Evolutionary conservation across 2,113 vertebrate genomes (phyloP), one percentile per base, ranked within the genome.

Genomic region (Phrynosoma platyrhinos): DNA sequence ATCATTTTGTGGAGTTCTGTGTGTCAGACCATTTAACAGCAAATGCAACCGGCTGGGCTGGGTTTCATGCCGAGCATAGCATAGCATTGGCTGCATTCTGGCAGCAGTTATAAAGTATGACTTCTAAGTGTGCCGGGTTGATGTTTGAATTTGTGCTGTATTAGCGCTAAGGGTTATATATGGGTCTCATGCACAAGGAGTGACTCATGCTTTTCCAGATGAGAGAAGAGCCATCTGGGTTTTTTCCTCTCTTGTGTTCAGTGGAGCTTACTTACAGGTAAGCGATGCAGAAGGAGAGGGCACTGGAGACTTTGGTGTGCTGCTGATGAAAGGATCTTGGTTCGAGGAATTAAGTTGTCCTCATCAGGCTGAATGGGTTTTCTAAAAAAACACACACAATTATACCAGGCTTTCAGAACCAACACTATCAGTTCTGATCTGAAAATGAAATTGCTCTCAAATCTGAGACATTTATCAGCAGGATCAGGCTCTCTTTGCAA

Each of bases 91-190:
- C 77, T 21, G 32, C 8, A 4, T 86, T 82, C 58, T 83, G 58
- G 13, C 42, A 36, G 1, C 71, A 66, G 40, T 72, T 76, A 66
- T 82, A 76, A 88, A 82, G 58, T 52, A 88, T 21, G 12, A 47
- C 58, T 32, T 76, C 79, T 76, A 27, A 82, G 55, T 69, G 23
- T 66, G 53, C 40, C 58, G 10, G 40, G 55, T 16, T 66, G 62
- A 40, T 68, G 62, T 72, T 4, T 9, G 74, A 92, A 55, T 66
- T 76, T 76, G 52, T 18, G 0, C 0, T 16, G 83, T 82, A 79
- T 32, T 83, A 72, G 68, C 40, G 40, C 66, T 52, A 62, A 78
- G 42, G 52, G 20, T 9, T 90, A 82, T 90, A 86, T 83, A 78
- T 76, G 2, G 64, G 13, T 85, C 89, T 88, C 47, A 0, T 47